Conservation (phyloP, 2,113 vertebrate species). For the Camelus dromedarius region DNA sequence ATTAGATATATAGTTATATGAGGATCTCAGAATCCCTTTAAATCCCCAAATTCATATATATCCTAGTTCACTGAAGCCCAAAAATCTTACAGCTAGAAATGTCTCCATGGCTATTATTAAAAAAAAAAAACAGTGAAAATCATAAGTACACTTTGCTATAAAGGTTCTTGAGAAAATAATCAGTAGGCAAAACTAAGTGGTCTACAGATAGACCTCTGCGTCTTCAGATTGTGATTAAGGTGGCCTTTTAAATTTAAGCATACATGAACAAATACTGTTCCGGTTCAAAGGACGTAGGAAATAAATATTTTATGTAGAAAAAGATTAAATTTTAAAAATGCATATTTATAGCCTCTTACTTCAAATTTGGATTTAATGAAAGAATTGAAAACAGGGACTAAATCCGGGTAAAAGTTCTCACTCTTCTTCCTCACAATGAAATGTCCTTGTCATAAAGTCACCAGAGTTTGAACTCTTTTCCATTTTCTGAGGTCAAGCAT, state of each 20-base stretch:
- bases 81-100: background rate
- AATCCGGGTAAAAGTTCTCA: slow-evolving; percentile 12
- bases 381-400: slow-evolving; percentile 39
- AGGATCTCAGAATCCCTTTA: background rate
- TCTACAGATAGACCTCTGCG: background rate
- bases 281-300: slow-evolving; percentile 16
- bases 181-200: background rate
- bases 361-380: slow-evolving; percentile 45
- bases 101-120: too few relatives aligned
- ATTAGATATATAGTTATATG: background rate
- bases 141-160: background rate
- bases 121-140: background rate
- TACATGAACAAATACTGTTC: background rate
- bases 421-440: background rate
- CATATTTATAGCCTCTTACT: slow-evolving; percentile 46
- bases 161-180: background rate
- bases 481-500: background rate
- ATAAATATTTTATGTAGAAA: slow-evolving; percentile 61
- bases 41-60: background rate
- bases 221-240: background rate
- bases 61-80: background rate
- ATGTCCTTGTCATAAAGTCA: background rate
- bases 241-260: background rate
- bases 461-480: background rate
- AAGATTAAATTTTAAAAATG: slow-evolving; percentile 60